Evolutionary conservation across 2,888 invertebrate species (phyloP), one percentile per base, ranked within the genome.

Genomic region (Nymphalis urticae): DNA sequence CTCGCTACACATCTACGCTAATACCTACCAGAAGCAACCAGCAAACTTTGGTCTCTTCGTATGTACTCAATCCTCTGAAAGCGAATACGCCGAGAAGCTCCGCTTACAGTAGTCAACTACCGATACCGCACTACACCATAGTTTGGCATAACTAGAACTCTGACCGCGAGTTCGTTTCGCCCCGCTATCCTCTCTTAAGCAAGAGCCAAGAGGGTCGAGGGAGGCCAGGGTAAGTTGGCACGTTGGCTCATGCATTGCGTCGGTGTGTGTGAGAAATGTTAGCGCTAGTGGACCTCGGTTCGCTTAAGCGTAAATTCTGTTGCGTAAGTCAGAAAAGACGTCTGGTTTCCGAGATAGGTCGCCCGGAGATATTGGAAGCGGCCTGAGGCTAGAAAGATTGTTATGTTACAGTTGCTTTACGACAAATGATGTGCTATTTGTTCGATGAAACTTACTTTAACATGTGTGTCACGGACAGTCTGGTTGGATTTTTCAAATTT

Each of bases 261-360:
- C 85, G 83, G 89, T 89, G 90, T 91, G 90, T 85, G 90, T 90
- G 87, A 89, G 88, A 85, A 86, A 87, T 87, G 89, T 84, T 86
- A 86, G 86, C 83, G 84, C 85, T 85, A 80, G 80, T 84, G 90
- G 90, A 89, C 89, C 87, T 85, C 86, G 85, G 87, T 79, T 87
- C 90, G 89, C 85, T 88, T 89, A 82, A 90, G 91, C 91, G 90
- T 90, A 88, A 90, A 91, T 90, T 90, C 86, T 85, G 90, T 91
- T 90, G 90, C 91, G 91, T 91, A 91, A 91, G 90, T 88, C 85
- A 83, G 86, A 85, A 88, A 88, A 89, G 89, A 89, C 88, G 89
- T 85, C 88, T 88, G 88, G 82, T 85, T 84, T 81, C 82, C 79
- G 84, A 88, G 88, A 88, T 88, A 87, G 82, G 84, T 84, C 80